Base-by-base conservation (phyloP, 2,113 vertebrate genomes). In the Calyptommatus sinebrachiatus region DNA sequence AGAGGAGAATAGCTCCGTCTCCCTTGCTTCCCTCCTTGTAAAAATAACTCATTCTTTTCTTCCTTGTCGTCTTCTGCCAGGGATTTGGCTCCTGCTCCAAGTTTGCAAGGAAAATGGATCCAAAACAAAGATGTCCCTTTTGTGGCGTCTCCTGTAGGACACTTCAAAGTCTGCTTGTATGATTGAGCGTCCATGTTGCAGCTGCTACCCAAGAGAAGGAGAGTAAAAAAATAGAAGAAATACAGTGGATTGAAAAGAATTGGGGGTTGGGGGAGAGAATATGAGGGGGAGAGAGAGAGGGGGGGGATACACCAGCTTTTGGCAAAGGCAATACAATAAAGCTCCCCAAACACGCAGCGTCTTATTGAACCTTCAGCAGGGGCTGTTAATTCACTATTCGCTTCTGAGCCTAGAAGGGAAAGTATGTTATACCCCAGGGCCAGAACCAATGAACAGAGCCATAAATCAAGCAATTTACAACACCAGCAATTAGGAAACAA, bases 391-490 rank as follows among this genome's bases (percentile, higher is more conserved):
- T 91, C 89, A 80, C 89, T 90, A 89, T 92, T 91, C 92, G 80
- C 90, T 94, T 92, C 89, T 83, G 86, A 89, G 86, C 84, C 91
- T 94, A 86, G 90, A 94, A 92, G 90, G 90, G 87, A 89, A 92
- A 91, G 89, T 70, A 21, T 91, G 91, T 85, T 90, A 85, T 87
- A 92, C 93, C 91, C 83, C 1, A 87, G 92, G 91, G 90, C 87
- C 89, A 88, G 87, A 77, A 26, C 67, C 78, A 88, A 92, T 87
- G 86, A 95, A 88, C 76, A 75, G 73, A 84, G 90, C 82, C 90
- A 94, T 95, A 94, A 94, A 95, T 95, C 94, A 95, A 50, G n/a
- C 87, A 76, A 87, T 92, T 94, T 94, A 94, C 91, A 90, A 94
- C 86, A 82, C 88, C 84, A 74, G 89, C 89, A 83, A 92, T 93